phyloP scores from a whole-genome alignment of 1,140 invertebrate genomes.

The Calephelis nemesis region DNA sequence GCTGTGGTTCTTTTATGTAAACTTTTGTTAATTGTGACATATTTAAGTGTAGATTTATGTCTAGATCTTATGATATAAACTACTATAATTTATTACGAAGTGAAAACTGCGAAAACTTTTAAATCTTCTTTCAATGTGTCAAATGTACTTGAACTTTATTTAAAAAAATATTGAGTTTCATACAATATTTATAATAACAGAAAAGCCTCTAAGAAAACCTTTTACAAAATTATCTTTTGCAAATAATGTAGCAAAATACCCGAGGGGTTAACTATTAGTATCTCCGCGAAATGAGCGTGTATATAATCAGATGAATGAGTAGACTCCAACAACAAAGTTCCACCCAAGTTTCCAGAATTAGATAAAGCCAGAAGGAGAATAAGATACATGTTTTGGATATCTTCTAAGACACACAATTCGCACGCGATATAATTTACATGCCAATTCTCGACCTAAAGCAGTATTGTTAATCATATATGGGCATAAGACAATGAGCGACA shows the following conservation, averaged over 20 bases:
- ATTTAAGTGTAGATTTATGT: no score
- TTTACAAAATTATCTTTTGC: not conserved
- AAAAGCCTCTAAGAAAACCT: slow-evolving; percentile 1
- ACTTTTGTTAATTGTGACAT: no score
- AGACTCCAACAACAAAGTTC: slow-evolving; percentile 14
- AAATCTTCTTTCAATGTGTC: no score
- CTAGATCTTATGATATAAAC: no score
- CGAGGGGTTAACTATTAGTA: slow-evolving; percentile 11
- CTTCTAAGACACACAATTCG: slow-evolving; percentile 20
- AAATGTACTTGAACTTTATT: no score
- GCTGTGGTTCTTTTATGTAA: no score
- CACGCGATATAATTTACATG: slow-evolving; percentile 27
- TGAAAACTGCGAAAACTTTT: no score
- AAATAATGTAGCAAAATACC: slow-evolving; percentile 9
- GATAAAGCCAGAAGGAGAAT: slow-evolving; percentile 12
- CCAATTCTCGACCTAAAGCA: slow-evolving; percentile 27
- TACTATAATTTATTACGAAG: no score
- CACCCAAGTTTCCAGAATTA: slow-evolving; percentile 15
- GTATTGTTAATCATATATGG: slow-evolving; percentile 49
- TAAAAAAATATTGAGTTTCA: no score
- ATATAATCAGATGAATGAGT: slow-evolving; percentile 17
- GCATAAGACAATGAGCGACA: slow-evolving; percentile 43
- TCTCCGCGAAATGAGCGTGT: slow-evolving; percentile 11
- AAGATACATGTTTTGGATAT: slow-evolving; percentile 16
- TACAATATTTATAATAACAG: not conserved